These are phyloP conservation scores for Hyperoplus lanceolatus DNA, from an alignment of 2,797 vertebrate genomes.

Conservation along the genomic window DNA sequence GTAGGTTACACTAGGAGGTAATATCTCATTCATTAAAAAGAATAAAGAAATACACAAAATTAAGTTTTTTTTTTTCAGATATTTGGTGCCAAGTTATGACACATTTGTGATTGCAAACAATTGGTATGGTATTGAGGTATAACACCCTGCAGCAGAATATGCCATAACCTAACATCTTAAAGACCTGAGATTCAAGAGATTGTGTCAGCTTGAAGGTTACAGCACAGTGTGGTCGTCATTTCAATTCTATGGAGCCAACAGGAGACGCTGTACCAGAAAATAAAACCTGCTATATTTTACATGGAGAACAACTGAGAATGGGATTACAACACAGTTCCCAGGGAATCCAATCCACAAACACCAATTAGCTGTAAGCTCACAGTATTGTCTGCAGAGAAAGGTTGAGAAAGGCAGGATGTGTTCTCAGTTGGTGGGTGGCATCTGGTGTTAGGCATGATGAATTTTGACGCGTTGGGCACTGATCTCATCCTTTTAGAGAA, in stretches of 20 bases:
- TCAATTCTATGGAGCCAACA: constrained; percentile 9
- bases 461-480: constrained; percentile 6
- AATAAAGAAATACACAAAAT: background rate
- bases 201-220: constrained; percentile 10
- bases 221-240: background rate
- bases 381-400: constrained; percentile 43
- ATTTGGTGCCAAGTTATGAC: background rate
- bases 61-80: background rate
- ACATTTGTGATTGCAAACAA: background rate
- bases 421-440: constrained; percentile 61
- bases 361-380: constrained; percentile 66
- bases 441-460: constrained; percentile 34
- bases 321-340: constrained; percentile 58
- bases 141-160: background rate
- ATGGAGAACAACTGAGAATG: constrained; percentile 36
- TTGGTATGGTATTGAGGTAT: too few species aligned
- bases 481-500: constrained; percentile 32
- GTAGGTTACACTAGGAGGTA: background rate
- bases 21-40: background rate
- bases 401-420: constrained; percentile 32
- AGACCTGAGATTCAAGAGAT: background rate
- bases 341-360: constrained; percentile 66
- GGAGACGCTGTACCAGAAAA: constrained; percentile 7
- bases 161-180: background rate
- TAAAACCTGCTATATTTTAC: constrained; percentile 35